Evolutionary conservation across 2,797 vertebrate species (phyloP), one percentile per base, ranked within the genome.

Genomic region (Pangasius mekongensis): DNA sequence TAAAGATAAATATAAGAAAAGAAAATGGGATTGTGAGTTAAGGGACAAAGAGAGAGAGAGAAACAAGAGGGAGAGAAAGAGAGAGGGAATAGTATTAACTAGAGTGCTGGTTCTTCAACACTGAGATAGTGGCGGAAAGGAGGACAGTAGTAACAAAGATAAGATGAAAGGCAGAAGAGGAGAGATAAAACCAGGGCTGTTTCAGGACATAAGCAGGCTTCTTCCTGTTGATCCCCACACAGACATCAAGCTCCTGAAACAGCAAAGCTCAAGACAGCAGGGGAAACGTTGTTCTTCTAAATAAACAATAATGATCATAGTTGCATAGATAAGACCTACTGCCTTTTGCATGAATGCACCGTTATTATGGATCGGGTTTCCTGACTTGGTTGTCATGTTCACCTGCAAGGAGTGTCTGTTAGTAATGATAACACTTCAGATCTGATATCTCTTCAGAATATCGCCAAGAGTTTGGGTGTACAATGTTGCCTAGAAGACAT

Each of bases 211-310:
- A 52, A 87, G 85, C 78, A 86, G 83, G 52, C 66, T 78, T 87
- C 88, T 91, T 92, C 89, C 90, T 91, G 88, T 91, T 91, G 89
- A 89, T 73, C 86, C 71, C 60, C 6, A 27, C 49, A 80, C 84
- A 86, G 86, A 74, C 84, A 58, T 54, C 39, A 78, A 66, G 84
- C 80, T 52, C n/a, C 81, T 66, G 60, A 64, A 83, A 33, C 87
- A 85, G 27, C 84, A 66, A 86, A 87, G 83, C 78, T 62, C 13
- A 78, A 47, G 62, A 87, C 43, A 92, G n/a, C 11, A 4, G 13
- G 49, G 71, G 74, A 84, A 84, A 80, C 56, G 76, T 20, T 64
- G 84, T 86, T 52, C 56, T 84, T 33, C 87, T 82, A 52, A 82
- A 60, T 88, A 84, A 86, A 89, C 89, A 85, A 49, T 36, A 71